phyloP scores from a whole-genome alignment of 2,797 vertebrate species.

The Gadopsis bispinosus region DNA sequence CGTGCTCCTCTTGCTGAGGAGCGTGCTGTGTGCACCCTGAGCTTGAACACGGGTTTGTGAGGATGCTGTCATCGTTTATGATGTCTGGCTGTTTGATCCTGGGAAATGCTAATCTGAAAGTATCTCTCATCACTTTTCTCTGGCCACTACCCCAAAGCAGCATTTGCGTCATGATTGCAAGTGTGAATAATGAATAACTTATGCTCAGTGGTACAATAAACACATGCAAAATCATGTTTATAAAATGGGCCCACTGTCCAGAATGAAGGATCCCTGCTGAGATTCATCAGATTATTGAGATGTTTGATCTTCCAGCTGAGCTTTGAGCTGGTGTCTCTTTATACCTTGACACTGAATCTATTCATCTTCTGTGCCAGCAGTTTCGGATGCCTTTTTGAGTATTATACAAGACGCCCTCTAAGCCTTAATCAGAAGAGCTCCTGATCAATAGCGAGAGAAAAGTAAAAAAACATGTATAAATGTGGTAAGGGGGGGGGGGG shows the following conservation, averaged over 20 bases:
- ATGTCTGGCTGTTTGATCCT: constrained; percentile 35
- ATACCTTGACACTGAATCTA: constrained; percentile 47
- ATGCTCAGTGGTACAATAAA: constrained; percentile 24
- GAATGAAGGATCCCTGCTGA: constrained; percentile 31
- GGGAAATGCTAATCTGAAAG: constrained; percentile 27
- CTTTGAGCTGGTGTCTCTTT: constrained; percentile 56
- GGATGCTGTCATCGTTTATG: constrained; percentile 36
- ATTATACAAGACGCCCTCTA: constrained; percentile 29
- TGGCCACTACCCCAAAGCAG: constrained; percentile 28
- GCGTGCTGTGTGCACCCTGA: constrained; percentile 29
- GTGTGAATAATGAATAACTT: constrained; percentile 50
- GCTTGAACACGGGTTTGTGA: constrained; percentile 42
- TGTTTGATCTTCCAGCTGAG: constrained; percentile 42
- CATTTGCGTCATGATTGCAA: constrained; percentile 49
- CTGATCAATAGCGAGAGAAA: constrained; percentile 50
- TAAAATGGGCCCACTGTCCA: constrained; percentile 13
- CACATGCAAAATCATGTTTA: constrained; percentile 30
- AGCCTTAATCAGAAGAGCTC: constrained; percentile 54
- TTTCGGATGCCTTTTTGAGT: constrained; percentile 49
- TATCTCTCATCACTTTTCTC: background rate
- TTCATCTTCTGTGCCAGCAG: constrained; percentile 33
- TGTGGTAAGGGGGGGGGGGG: constrained; percentile 13
- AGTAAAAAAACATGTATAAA: constrained; percentile 59
- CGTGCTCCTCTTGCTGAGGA: constrained; percentile 25
- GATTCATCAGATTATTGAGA: constrained; percentile 44